A percentile compares a stretch with the other conserved stretches of the same genome.
Conservation (phyloP, 2,797 vertebrate species). For the Sebastes matsubarae region DNA sequence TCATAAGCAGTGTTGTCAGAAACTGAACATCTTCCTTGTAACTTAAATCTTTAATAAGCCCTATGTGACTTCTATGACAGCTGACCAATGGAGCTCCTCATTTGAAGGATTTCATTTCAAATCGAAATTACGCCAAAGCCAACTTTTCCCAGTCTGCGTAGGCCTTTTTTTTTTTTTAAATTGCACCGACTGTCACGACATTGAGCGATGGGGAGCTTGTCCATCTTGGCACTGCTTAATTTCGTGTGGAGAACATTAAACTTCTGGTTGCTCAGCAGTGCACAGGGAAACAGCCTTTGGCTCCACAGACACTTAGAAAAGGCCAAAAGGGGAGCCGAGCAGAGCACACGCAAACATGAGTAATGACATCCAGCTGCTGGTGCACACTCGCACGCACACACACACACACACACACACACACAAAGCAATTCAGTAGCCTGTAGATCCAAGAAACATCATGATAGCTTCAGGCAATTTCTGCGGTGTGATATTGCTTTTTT, state of each 20-base stretch:
- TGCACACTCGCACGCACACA: slow-evolving; percentile 12
- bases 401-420: slow-evolving; percentile 1
- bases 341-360: slow-evolving; percentile 57
- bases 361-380: slow-evolving; percentile 77
- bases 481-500: not conserved
- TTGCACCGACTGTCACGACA: slow-evolving; percentile 12
- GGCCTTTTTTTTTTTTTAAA: not conserved
- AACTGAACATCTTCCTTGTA: not conserved
- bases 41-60: not conserved
- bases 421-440: slow-evolving; percentile 25
- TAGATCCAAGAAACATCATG: slow-evolving; percentile 11
- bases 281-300: slow-evolving; percentile 49
- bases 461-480: not conserved
- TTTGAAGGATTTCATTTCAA: not conserved
- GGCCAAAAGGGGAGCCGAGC: slow-evolving; percentile 63
- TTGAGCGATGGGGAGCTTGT: slow-evolving; percentile 47
- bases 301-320: slow-evolving; percentile 64
- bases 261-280: slow-evolving; percentile 63
- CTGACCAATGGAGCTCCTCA: not conserved
- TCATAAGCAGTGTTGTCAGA: not conserved
- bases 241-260: slow-evolving; percentile 59
- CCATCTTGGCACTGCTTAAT: slow-evolving; percentile 38
- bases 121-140: slow-evolving; percentile 5
- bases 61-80: not conserved
- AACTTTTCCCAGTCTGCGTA: not conserved